Evolutionary conservation across 2,113 vertebrate genomes (phyloP), one percentile per base, ranked within the genome.

Genomic region (Rattus rattus): DNA sequence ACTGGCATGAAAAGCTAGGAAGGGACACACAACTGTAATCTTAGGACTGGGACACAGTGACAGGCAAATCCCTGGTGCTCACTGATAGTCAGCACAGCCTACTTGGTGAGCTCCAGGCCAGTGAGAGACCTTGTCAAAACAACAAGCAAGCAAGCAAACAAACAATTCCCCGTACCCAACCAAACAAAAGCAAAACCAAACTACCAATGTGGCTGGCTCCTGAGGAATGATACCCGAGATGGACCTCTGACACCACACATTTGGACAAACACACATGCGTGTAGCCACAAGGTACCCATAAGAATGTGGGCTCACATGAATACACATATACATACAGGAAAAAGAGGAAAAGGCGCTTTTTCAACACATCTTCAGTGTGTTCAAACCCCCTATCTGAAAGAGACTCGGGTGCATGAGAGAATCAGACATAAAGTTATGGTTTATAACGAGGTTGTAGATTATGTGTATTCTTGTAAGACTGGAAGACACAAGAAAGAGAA

Each of bases 381-480:
- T 63, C n/a, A 76, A 5, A 3, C 7, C 63, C 77, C 93, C 20
- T 1, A 0, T 0, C 2, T 0, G 22, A 56, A 67, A 80, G 56
- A 63, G 63, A 43, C 30, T 7, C 26, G 75, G 26, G 11, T 22
- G 39, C 16, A 0, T 33, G 36, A 76, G 7, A 54, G 65, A 65
- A 73, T 63, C 6, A 91, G 84, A 92, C 83, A 67, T 17, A 26
- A 84, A 83, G 43, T 69, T 83, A 73, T 16, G 1, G 59, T 33
- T 47, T n/a, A 72, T 24, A 75, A 63, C 30, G 73, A 65, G 63
- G 28, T 52, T 30, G 69, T 47, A 12, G 20, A 30, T 22, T 80
- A 39, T 54, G 63, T 79, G 94, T 94, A 70, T 89, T 67, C 86
- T 80, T 59, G 39, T 73, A 61, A 96, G 79, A 89, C 86, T 36